Evolutionary conservation across 2,113 vertebrate species (phyloP), one percentile per base, ranked within the genome.

Genomic region (Maccullochella peelii): DNA sequence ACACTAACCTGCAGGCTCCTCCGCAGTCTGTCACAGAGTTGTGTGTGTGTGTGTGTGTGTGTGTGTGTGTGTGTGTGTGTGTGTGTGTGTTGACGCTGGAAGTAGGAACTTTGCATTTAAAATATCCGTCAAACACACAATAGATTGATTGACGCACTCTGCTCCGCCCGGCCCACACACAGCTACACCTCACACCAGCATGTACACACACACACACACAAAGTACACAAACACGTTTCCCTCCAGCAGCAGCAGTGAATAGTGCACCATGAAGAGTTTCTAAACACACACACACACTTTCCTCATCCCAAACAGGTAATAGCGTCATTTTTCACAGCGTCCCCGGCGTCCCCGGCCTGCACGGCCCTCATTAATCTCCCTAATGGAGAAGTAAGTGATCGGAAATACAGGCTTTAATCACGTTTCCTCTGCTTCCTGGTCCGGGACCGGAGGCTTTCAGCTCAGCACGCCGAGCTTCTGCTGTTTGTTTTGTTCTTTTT

Each of bases 321-420:
- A 95, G 93, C 87, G 75, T 94, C 86, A 74, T 97, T 97, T 97
- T 96, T 97, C 95, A 95, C 49, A 61, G 88, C 79, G 84, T 83
- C 77, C 79, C 80, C 90, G 90, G 63, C 71, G 87, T 94, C 90
- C 84, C 73, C 86, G 84, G 86, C 89, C 91, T 84, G 73, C 82
- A 23, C 76, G 70, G 74, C 85, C 88, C 71, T 91, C 91, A 94
- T 97, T 96, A 94, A 95, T 97, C 95, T 94, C 86, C 79, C 70
- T 90, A 94, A 96, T 94, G 93, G 94, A 95, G 92, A 92, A 85
- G 90, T 88, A 96, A 97, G 92, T 94, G 94, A 94, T 96, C 90
- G 94, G 91, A 94, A 93, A 93, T 93, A 93, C 89, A 80, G 89
- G 92, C 95, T 96, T 96, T 96, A 94, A 95, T 95, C 94, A 93